A percentile compares a stretch with the other conserved stretches of the same genome.
Conservation (phyloP, 2,797 vertebrate species). For the Schizopygopsis malacanthus region DNA sequence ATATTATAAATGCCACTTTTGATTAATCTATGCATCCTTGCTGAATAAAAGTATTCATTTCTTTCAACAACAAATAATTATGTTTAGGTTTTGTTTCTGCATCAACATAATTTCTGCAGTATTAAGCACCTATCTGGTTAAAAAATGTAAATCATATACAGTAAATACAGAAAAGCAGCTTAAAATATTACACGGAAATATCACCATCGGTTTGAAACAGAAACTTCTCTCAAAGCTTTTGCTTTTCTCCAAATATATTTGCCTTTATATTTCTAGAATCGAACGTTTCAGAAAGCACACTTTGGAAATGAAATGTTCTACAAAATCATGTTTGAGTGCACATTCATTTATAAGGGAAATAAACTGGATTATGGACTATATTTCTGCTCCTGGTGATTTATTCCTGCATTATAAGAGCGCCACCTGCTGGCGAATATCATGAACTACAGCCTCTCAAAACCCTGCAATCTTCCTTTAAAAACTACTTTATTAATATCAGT, state of each 20-base stretch:
- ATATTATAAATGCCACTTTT: background rate
- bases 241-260: background rate
- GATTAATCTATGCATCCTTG: too few relatives aligned
- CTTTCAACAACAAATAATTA: too few relatives aligned
- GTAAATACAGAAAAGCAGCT: background rate
- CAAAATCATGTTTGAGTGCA: background rate
- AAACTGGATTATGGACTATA: background rate
- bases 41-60: too few relatives aligned
- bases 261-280: background rate
- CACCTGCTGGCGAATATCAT: background rate
- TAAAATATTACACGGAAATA: background rate
- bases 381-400: background rate
- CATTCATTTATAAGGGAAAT: background rate
- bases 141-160: background rate
- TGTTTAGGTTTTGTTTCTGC: background rate
- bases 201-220: background rate
- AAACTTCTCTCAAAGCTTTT: too few relatives aligned
- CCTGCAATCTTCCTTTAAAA: background rate
- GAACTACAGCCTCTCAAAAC: background rate
- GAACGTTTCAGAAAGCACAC: background rate
- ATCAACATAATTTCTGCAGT: background rate
- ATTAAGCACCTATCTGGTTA: background rate
- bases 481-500: background rate
- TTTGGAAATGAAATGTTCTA: background rate
- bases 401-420: background rate